A percentile compares a stretch with the other conserved stretches of the same genome.
Evolutionary conservation across 37 sponge, comb jelly and placozoan species (phyloP).

Genomic region (Agelas oroides): DNA sequence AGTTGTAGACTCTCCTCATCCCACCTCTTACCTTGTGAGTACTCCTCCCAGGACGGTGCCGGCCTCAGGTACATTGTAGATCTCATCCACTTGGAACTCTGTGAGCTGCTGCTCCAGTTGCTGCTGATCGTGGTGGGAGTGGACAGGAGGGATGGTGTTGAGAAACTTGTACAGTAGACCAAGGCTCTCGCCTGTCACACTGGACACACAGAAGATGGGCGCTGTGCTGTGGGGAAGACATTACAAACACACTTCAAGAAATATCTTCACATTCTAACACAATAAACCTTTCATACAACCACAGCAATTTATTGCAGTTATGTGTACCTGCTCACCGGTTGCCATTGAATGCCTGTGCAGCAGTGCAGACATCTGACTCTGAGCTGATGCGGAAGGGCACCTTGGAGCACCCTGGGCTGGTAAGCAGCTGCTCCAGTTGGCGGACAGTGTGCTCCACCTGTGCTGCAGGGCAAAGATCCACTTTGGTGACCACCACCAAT

Average conservation of each 20-base stretch:
- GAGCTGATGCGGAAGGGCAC: conserved; percentile 47
- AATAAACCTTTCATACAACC: too few relatives aligned
- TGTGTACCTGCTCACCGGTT: conserved; percentile 43
- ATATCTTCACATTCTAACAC: too few relatives aligned
- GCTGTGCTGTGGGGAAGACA: conserved; percentile 49
- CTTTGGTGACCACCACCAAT: conserved; percentile 93
- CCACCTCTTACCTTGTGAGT: conserved; percentile 71
- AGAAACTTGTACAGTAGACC: conserved; percentile 87
- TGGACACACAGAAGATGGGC: conserved; percentile 93
- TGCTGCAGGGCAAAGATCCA: conserved; percentile 76
- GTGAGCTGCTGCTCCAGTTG: conserved; percentile 66
- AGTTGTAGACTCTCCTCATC: too few relatives aligned
- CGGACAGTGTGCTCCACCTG: conserved; percentile 54
- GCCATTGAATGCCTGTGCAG: conserved; percentile 73
- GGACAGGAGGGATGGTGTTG: conserved; percentile 74
- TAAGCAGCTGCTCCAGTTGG: conserved; percentile 67
- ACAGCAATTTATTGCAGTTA: too few relatives aligned
- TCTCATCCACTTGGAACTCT: conserved; percentile 94
- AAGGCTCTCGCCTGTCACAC: conserved; percentile 90
- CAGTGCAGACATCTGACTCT: conserved; percentile 66
- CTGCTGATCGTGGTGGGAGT: conserved; percentile 31
- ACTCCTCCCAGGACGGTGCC: conserved; percentile 91
- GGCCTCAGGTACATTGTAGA: conserved; percentile 85
- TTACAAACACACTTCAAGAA: not conserved
- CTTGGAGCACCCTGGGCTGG: conserved; percentile 54